Evolutionary conservation across 2,888 invertebrate genomes (phyloP), one percentile per base, ranked within the genome.

Genomic region (Cepaea hortensis): DNA sequence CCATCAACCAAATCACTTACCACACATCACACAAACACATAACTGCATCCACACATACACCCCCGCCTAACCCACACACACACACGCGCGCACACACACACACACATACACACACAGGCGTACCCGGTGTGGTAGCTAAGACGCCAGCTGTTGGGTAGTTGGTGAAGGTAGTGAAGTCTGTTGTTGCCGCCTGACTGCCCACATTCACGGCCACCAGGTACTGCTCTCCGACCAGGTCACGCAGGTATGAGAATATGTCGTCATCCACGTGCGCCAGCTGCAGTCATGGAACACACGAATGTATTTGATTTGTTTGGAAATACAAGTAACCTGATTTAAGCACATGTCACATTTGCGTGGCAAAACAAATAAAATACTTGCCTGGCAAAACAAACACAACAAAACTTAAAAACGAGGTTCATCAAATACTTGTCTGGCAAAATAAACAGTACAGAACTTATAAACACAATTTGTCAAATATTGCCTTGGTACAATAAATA

Each of bases 161-260:
- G 46, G 50, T 48, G 46, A 15, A 35, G 13, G 46, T 3, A 3
- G 65, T 48, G n/a, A 81, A 81, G 48, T 81, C 81, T 9, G 50
- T 20, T 3, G 81, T 81, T 35, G 68, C 5, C n/a, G 48, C 70
- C 65, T 81, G 46, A 3, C 23, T 20, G 18, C 81, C 81, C 1
- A 81, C n/a, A 68, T 81, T 80, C 1, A 80, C 6, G 11, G 62
- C 80, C 4, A 62, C 35, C 65, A 80, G 62, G 65, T 80, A 80
- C n/a, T 35, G 61, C 80, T 80, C 35, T 23, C 35, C n/a, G 20
- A 4, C 11, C n/a, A 6, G 4, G 35, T 80, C 80, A 23, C 80
- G 61, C 35, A 35, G 2, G 80, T 35, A 80, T 3, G 80, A 80
- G 55, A 62, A 80, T 23, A 80, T 80, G 35, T 80, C 35, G 35